Conservation (phyloP, 2,888 invertebrate species). For the Cosmorhoe ocellata region DNA sequence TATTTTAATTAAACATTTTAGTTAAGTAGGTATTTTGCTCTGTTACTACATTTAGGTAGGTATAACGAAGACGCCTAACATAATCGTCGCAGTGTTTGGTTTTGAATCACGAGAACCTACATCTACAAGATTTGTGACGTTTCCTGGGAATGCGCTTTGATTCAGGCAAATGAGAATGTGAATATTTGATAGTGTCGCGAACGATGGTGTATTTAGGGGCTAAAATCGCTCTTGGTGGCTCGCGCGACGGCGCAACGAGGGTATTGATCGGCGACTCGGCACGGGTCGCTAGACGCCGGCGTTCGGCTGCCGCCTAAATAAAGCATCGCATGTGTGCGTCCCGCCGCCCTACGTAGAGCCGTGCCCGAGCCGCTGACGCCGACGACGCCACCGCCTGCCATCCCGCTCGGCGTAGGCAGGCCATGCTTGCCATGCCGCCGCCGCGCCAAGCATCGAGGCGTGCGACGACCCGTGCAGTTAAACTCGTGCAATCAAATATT, state of each 20-base stretch:
- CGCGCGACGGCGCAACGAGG: slow-evolving; percentile 78
- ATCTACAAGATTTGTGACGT: slow-evolving; percentile 32
- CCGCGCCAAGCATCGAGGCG: too few species aligned
- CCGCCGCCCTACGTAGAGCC: slow-evolving; percentile 65
- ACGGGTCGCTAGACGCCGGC: slow-evolving; percentile 77
- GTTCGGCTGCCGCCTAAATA: slow-evolving; percentile 79
- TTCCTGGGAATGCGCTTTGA: slow-evolving; percentile 53
- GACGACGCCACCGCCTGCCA: slow-evolving; percentile 37
- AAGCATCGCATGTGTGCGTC: slow-evolving; percentile 77
- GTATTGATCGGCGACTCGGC: slow-evolving; percentile 77
- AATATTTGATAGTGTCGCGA: slow-evolving; percentile 80
- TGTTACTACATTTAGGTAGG: too few species aligned
- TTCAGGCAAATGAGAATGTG: slow-evolving; percentile 71
- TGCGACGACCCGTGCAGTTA: too few species aligned
- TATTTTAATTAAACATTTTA: too few species aligned
- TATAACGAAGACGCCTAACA: too few species aligned
- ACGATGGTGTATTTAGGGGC: slow-evolving; percentile 68
- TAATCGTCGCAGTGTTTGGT: too few species aligned
- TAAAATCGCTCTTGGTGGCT: slow-evolving; percentile 67
- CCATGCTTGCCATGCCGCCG: neutral
- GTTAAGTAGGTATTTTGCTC: too few species aligned
- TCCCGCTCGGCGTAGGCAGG: slow-evolving; percentile 36
- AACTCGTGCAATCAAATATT: too few species aligned
- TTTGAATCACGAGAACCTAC: neutral
- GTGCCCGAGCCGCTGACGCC: too few species aligned